Conservation (phyloP, 2,797 vertebrate genomes). For the Typhlichthys subterraneus region DNA sequence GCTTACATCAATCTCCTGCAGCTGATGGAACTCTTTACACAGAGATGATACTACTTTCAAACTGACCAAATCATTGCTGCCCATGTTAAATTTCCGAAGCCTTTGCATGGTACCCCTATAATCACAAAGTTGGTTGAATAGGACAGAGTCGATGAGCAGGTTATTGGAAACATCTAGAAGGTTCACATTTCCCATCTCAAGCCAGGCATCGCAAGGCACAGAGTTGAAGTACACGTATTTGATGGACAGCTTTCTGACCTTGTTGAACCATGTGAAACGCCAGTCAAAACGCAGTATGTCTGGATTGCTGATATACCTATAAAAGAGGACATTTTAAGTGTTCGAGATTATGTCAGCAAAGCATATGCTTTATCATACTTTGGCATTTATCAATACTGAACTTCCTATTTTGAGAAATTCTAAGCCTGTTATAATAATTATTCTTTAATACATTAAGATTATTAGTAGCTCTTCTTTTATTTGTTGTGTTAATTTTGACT, state of each 20-base stretch:
- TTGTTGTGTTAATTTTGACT: too few species aligned
- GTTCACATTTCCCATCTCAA: constrained; percentile 71
- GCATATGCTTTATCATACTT: not conserved
- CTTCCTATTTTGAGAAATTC: too few species aligned
- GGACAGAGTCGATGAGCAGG: constrained; percentile 57
- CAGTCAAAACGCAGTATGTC: constrained; percentile 86
- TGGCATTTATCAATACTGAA: too few species aligned
- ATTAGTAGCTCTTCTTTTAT: too few species aligned
- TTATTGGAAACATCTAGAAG: constrained; percentile 77
- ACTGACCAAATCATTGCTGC: constrained; percentile 74
- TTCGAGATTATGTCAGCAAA: not conserved
- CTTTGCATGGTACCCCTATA: constrained; percentile 65
- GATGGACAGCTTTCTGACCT: constrained; percentile 73
- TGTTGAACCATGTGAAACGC: constrained; percentile 86
- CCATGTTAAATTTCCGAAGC: constrained; percentile 71
- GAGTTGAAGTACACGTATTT: constrained; percentile 82
- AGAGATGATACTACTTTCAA: constrained; percentile 70
- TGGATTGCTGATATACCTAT: constrained; percentile 86
- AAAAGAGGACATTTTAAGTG: constrained; percentile 19
- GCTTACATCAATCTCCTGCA: constrained; percentile 77
- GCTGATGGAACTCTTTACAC: constrained; percentile 65
- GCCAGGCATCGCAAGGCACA: constrained; percentile 84
- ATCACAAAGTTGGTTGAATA: constrained; percentile 80
- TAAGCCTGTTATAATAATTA: not conserved
- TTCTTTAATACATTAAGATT: not conserved